Base-by-base conservation (phyloP, 2,888 invertebrate species). In the Pammene aurita region DNA sequence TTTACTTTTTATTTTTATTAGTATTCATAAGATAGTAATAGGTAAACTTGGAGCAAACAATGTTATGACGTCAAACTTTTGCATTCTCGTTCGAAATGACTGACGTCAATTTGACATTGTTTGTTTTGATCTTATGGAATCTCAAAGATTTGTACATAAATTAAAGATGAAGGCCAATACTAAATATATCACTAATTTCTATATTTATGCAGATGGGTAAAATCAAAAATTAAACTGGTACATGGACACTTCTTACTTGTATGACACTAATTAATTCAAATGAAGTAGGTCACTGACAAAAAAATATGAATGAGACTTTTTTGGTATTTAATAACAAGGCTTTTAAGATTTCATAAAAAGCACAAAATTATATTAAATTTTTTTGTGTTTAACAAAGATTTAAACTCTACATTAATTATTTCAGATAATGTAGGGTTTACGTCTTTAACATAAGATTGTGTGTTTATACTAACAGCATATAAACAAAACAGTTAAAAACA, bases 401-500 rank as follows among this genome's bases (percentile, higher is more conserved):
- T 57, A 56, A n/a, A 55, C 56, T 63, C 35, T 35, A 52, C 35
- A 46, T 67, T 50, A 64, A 77, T 74, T 74, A 2, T 52, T 52
- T 11, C 14, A 16, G 26, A 58, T 46, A 61, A 70, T 58, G 35
- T 61, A n/a, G 78, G 84, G 81, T 76, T 80, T 77, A 74, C 70
- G 69, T 78, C 77, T 77, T 57, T 75, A 75, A 55, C 71, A 74
- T 85, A 87, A 86, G 81, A 80, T 78, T 82, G 85, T 85, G 87
- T 89, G 87, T 89, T 82, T 75, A 76, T 83, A 87, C 84, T 87
- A 85, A 89, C 85, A 79, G 81, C 80, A 75, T 76, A 74, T 72
- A 72, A 52, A 75, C 68, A 68, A 58, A 44, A 38, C 68, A 42
- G 57, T 61, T 58, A 18, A 41, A n/a, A 16, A 13, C 5, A 26